Base-by-base conservation (phyloP, 1,140 invertebrate genomes). In the Cotesia glomerata region DNA sequence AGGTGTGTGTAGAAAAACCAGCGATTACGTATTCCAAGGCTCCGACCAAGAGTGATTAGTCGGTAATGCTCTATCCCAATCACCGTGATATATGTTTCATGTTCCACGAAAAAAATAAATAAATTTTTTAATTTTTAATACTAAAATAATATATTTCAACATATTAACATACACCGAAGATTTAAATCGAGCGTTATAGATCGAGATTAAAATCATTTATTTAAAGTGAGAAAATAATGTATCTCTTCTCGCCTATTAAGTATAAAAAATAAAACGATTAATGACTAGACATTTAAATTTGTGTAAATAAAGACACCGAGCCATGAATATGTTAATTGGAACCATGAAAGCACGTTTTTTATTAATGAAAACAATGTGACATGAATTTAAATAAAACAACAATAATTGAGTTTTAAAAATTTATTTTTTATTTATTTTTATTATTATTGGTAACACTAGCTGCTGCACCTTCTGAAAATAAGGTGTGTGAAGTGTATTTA, bases 11-110 rank as follows among this genome's bases (percentile, higher is more conserved):
- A 74, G 75, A 81, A 81, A 80, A 80, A 81, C 79, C 72, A 77
- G 58, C 75, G 73, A 80, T 82, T 80, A 80, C 74, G 58, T 72
- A 80, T 81, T 81, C 39, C 81, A 81, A 81, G 81, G 80, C 75
- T 74, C 76, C 76, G 76, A 75, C 74, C 73, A 59, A 75, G 75
- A 77, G 69, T 75, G 78, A 81, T 77, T 79, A 78, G 74, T 72
- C 73, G 74, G 66, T 67, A 70, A 65, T 71, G 69, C 74, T 74
- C 70, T 74, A 62, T 36, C 71, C 71, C 77, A 52, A 75, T 75
- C 51, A 63, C 51, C 39, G 49, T 26, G 39, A 66, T 54, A 52
- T 65, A 56, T 61, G 67, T 62, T 70, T 63, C 7, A 70, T 62
- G 62, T 70, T 58, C 26, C 26, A 26, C 26, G 26, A 26, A 26